These are phyloP conservation scores for Chionis minor DNA, from an alignment of 2,113 vertebrate genomes.

Conservation along the genomic window DNA sequence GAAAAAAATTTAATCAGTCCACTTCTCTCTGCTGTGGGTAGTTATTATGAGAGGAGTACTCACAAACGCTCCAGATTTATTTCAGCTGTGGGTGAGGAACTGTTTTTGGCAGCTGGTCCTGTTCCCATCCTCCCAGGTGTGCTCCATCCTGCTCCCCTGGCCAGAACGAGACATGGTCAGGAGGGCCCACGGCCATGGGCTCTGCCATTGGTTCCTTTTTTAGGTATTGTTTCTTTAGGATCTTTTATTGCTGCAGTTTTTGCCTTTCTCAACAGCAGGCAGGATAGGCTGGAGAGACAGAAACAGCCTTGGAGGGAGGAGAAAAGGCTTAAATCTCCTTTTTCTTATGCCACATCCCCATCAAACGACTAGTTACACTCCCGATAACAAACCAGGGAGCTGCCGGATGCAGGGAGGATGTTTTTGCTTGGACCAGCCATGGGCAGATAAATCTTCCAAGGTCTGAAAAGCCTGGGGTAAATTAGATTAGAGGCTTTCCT, in stretches of 20 bases:
- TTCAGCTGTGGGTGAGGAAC: neutral
- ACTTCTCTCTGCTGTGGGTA: neutral
- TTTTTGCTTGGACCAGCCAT: neutral
- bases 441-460: neutral
- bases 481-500: neutral
- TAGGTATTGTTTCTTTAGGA: neutral
- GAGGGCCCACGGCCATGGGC: neutral
- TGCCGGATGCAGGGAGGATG: neutral
- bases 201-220: neutral
- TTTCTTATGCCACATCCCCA: neutral
- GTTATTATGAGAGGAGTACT: neutral
- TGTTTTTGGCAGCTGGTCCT: accelerated
- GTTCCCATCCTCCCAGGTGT: neutral
- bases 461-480: neutral
- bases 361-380: neutral
- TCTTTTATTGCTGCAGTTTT: accelerated
- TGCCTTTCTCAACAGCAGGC: neutral
- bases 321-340: neutral
- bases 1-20: neutral
- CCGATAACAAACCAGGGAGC: neutral
- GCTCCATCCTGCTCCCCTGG: neutral
- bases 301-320: neutral
- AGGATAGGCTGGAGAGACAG: neutral
- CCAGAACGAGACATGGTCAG: neutral
- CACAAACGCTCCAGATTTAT: neutral